These are phyloP conservation scores for Sisyra nigra DNA, from an alignment of 2,888 invertebrate genomes.

Conservation along the genomic window DNA sequence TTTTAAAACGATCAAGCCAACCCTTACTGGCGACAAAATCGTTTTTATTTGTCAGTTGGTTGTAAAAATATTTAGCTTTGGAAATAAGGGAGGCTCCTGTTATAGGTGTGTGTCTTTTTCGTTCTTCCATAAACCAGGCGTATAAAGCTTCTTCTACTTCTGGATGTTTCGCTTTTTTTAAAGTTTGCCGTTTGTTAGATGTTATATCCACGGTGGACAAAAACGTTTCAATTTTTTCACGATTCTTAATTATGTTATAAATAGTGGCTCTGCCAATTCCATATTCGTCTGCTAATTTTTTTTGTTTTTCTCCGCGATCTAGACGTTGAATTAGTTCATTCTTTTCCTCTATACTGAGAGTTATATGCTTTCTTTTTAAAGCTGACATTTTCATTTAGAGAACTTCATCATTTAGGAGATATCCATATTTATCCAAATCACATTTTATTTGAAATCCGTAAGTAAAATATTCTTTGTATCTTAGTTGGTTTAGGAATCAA, in stretches of 20 bases:
- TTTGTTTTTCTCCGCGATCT: no score
- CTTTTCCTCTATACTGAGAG: no score
- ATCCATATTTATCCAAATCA: no score
- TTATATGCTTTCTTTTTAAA: no score
- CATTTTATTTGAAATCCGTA: no score
- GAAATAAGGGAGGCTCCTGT: not conserved
- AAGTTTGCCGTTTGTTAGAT: not conserved
- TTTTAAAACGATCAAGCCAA: constrained; percentile 11
- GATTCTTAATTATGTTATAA: not conserved
- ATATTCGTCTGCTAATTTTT: no score
- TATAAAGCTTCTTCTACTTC: constrained; percentile 14
- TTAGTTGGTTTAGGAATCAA: no score
- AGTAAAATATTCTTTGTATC: no score
- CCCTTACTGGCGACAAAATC: constrained; percentile 11
- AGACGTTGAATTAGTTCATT: no score
- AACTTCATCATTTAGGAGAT: no score
- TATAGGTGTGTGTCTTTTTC: not conserved
- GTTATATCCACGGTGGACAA: not conserved
- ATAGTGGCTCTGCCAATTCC: not conserved
- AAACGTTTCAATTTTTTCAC: not conserved
- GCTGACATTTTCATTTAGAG: no score
- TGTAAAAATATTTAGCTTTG: constrained; percentile 1
- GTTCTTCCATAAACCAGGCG: constrained; percentile 14
- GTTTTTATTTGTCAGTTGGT: constrained; percentile 5
- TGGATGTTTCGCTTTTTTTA: constrained; percentile 10